Conservation (phyloP, 2,113 vertebrate genomes). For the Scalopus aquaticus region DNA sequence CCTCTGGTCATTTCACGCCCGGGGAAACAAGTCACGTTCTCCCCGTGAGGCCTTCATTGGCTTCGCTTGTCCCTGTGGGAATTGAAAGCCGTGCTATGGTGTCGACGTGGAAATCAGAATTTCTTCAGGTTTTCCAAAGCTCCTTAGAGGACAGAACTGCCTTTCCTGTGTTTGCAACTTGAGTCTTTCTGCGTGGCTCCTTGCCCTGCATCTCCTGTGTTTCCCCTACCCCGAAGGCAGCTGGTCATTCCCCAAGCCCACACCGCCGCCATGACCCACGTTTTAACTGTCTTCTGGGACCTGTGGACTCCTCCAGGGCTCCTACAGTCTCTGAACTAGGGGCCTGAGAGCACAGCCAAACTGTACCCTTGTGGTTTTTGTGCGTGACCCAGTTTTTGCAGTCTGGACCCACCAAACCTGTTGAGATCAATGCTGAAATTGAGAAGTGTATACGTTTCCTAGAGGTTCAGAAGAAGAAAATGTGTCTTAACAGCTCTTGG, state of each 20-base stretch:
- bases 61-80: conserved; percentile 77
- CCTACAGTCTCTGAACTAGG: conserved; percentile 55
- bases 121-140: conserved; percentile 75
- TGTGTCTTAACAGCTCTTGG: no score
- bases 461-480: background rate
- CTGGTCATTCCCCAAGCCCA: conserved; percentile 76
- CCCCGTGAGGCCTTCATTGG: conserved; percentile 77
- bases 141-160: conserved; percentile 79
- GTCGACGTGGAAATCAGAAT: conserved; percentile 82
- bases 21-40: conserved; percentile 81
- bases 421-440: background rate
- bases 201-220: background rate
- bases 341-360: conserved; percentile 45
- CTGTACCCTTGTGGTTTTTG: background rate
- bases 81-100: conserved; percentile 81
- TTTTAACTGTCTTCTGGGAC: conserved; percentile 73
- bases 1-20: conserved; percentile 81
- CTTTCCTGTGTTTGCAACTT: conserved; percentile 79
- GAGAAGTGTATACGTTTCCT: background rate
- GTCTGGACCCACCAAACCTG: background rate
- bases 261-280: conserved; percentile 67
- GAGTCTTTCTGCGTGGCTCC: conserved; percentile 69
- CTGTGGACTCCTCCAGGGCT: conserved; percentile 46
- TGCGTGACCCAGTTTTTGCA: background rate
- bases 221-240: conserved; percentile 50